Evolutionary conservation across 2,113 vertebrate species (phyloP).

Genomic region (Diadophis punctatus): DNA sequence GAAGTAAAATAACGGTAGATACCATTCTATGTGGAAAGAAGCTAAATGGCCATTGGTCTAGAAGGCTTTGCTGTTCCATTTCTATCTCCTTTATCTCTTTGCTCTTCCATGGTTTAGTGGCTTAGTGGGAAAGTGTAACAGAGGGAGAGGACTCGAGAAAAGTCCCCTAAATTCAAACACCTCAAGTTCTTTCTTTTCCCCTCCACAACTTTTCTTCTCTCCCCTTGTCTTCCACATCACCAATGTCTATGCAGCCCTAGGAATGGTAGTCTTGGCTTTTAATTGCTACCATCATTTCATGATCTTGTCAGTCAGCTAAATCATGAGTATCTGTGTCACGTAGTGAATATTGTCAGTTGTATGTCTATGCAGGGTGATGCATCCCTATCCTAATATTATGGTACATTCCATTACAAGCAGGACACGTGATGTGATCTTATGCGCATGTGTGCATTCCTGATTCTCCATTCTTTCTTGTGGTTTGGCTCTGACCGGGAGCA

Average conservation of each 20-base stretch:
- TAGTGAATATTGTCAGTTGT: too few relatives aligned
- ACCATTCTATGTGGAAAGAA: background rate
- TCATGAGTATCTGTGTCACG: background rate
- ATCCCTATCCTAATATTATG: too few relatives aligned
- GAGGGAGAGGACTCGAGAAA: background rate
- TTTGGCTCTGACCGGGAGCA: too few relatives aligned
- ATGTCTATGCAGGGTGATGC: too few relatives aligned
- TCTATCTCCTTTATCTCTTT: too few relatives aligned
- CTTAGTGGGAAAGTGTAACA: background rate
- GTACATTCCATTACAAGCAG: too few relatives aligned
- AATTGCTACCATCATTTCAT: background rate
- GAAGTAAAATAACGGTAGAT: background rate
- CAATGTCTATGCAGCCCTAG: background rate
- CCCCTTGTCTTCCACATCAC: background rate
- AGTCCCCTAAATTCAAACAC: background rate
- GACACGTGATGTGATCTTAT: too few relatives aligned
- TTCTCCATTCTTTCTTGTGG: too few relatives aligned
- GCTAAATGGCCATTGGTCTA: background rate
- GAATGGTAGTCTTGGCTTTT: background rate
- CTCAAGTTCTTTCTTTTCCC: background rate
- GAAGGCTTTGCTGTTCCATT: background rate
- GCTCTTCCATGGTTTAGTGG: background rate
- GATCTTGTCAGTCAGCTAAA: background rate
- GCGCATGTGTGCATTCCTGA: too few relatives aligned
- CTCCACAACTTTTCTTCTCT: background rate